A percentile compares a stretch with the other conserved stretches of the same genome.
Evolutionary conservation across 2,888 invertebrate species (phyloP).

Genomic region (Dryomyza anilis): DNA sequence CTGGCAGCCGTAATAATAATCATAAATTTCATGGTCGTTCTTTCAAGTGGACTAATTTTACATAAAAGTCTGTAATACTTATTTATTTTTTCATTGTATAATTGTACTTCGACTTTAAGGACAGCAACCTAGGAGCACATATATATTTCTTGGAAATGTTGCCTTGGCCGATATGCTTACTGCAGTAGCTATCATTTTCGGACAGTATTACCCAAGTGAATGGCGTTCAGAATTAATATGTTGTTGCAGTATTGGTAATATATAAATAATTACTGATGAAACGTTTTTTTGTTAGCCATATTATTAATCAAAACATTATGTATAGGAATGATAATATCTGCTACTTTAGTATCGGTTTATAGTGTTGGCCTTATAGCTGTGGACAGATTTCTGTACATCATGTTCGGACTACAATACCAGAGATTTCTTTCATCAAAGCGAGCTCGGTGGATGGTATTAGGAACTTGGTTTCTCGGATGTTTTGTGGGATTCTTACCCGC

Average conservation of each 20-base stretch:
- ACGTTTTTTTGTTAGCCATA: neutral
- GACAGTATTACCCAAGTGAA: conserved; percentile 60
- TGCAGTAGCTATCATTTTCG: conserved; percentile 67
- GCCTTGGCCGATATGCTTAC: conserved; percentile 70
- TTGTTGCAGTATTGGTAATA: conserved; percentile 59
- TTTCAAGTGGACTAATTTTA: conserved; percentile 70
- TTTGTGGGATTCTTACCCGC: conserved; percentile 67
- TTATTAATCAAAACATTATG: no score
- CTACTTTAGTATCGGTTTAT: conserved; percentile 69
- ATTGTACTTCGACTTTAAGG: conserved; percentile 54
- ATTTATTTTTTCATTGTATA: neutral
- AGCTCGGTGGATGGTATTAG: conserved; percentile 65
- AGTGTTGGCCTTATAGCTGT: conserved; percentile 69
- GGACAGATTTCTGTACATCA: conserved; percentile 70
- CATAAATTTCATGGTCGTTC: conserved; percentile 68
- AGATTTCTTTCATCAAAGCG: conserved; percentile 67
- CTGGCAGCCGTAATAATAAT: conserved; percentile 66
- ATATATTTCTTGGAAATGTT: conserved; percentile 70
- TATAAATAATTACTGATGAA: neutral
- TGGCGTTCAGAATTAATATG: conserved; percentile 58
- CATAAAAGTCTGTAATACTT: conserved; percentile 64
- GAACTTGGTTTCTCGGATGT: conserved; percentile 67
- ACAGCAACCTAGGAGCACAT: conserved; percentile 68
- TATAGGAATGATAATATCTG: conserved; percentile 69
- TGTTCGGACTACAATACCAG: conserved; percentile 69